A percentile compares a stretch with the other conserved stretches of the same genome.
Conservation (phyloP, 2,113 vertebrate genomes). For the Vicugna pacos region DNA sequence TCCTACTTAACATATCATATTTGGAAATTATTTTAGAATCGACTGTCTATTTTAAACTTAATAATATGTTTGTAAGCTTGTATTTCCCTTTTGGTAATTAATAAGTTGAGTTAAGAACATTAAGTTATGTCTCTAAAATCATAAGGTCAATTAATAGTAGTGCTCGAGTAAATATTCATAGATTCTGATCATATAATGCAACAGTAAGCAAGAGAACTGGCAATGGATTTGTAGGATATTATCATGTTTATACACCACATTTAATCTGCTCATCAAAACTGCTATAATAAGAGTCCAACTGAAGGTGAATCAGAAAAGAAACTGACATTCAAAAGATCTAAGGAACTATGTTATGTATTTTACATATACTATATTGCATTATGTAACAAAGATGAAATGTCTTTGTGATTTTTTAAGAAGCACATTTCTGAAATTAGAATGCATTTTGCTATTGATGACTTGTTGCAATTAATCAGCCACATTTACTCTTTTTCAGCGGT, state of each 20-base stretch:
- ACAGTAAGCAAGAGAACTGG: slow-evolving; percentile 20
- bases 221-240: slow-evolving; percentile 16
- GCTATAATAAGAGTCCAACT: background rate
- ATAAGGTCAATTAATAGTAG: slow-evolving; percentile 34
- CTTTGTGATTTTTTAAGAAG: background rate
- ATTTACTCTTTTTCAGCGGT: background rate
- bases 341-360: background rate
- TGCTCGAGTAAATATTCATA: slow-evolving; percentile 47
- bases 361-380: background rate
- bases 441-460: background rate
- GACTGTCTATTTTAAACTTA: background rate
- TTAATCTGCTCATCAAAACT: slow-evolving; percentile 46
- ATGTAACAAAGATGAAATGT: background rate
- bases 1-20: background rate
- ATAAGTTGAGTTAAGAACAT: slow-evolving; percentile 37
- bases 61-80: background rate
- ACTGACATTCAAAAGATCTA: background rate
- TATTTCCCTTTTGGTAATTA: slow-evolving; percentile 35
- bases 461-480: background rate
- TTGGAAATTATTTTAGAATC: slow-evolving; percentile 49
- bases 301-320: slow-evolving; percentile 9
- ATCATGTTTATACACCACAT: background rate
- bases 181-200: slow-evolving; percentile 25
- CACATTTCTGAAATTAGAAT: background rate
- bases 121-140: slow-evolving; percentile 40